Conservation (phyloP, 2,797 vertebrate species). For the Mastacembelus armatus region DNA sequence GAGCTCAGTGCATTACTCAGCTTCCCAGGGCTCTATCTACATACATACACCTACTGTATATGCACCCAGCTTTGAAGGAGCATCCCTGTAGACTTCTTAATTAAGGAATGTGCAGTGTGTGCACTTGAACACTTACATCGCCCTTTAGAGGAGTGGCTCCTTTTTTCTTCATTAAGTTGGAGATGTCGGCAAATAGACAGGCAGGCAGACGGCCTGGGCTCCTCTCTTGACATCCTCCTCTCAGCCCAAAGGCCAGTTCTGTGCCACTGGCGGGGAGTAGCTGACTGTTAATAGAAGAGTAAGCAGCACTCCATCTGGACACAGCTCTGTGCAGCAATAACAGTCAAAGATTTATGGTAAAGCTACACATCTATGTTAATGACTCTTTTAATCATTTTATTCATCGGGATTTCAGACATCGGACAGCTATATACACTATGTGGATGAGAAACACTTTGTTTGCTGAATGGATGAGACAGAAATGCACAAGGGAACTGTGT, state of each 20-base stretch:
- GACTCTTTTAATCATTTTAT: conserved; percentile 56
- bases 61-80: conserved; percentile 65
- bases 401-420: conserved; percentile 37
- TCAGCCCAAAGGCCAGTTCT: conserved; percentile 55
- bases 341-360: conserved; percentile 73
- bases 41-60: conserved; percentile 62
- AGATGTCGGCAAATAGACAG: conserved; percentile 59
- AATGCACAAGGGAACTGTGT: conserved; percentile 11
- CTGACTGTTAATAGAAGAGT: conserved; percentile 60
- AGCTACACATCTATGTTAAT: conserved; percentile 73
- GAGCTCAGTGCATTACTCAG: conserved; percentile 54
- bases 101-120: conserved; percentile 79
- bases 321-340: conserved; percentile 60
- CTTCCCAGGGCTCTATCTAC: conserved; percentile 60
- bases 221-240: conserved; percentile 24
- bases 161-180: conserved; percentile 74
- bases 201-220: conserved; percentile 31
- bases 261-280: conserved; percentile 47
- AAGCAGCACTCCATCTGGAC: conserved; percentile 67
- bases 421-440: conserved; percentile 31
- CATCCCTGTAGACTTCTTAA: conserved; percentile 79
- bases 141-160: conserved; percentile 68
- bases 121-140: conserved; percentile 78
- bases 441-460: conserved; percentile 24
- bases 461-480: conserved; percentile 15